Percentiles rank a stretch among this genome's conserved stretches.
Conservation (phyloP, 1,140 invertebrate genomes). For the Capitella teleta region DNA sequence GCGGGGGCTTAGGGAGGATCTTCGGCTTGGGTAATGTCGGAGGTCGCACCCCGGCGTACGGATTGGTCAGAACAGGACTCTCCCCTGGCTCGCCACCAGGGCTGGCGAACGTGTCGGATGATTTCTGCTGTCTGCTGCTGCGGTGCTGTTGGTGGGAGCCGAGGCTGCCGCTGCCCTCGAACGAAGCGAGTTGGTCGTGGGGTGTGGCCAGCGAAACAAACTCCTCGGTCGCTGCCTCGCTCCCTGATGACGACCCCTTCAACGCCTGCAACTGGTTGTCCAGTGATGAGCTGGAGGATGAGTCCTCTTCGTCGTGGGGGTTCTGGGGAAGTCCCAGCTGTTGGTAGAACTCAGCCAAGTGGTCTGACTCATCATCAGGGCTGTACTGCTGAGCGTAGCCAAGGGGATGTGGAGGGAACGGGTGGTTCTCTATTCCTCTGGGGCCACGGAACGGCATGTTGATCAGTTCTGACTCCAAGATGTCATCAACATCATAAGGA, state of each 20-base stretch:
- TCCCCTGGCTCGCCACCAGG: no score
- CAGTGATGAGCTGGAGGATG: neutral
- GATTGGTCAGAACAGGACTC: no score
- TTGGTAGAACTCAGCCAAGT: neutral
- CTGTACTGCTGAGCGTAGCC: neutral
- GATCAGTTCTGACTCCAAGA: slow-evolving; percentile 1
- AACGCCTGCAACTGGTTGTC: neutral
- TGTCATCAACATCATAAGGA: neutral
- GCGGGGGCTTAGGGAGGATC: no score
- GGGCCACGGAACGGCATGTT: neutral
- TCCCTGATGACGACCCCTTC: neutral
- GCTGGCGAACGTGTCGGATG: no score
- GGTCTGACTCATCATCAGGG: neutral
- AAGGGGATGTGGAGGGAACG: neutral
- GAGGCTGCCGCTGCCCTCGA: no score
- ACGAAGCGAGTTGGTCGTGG: no score
- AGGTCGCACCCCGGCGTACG: no score
- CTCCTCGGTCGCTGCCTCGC: neutral
- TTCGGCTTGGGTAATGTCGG: no score
- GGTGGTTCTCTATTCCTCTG: neutral
- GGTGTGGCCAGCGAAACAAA: no score
- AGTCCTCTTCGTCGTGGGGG: no score
- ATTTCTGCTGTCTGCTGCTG: no score
- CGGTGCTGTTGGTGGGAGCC: no score
- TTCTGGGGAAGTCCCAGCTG: neutral